Evolutionary conservation across 2,888 invertebrate species (phyloP).

Genomic region (Ennomos fuscantarius): DNA sequence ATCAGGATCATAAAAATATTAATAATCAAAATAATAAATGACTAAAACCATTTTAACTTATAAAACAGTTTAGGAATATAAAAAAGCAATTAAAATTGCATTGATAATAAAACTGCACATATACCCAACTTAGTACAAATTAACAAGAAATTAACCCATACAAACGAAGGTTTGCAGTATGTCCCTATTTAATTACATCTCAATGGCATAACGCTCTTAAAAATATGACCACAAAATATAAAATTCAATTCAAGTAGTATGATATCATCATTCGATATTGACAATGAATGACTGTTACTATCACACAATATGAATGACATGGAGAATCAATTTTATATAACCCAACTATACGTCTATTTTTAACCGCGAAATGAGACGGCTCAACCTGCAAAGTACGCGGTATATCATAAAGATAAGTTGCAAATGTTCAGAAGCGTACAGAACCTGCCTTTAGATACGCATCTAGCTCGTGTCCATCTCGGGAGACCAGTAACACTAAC

Average conservation of each 20-base stretch:
- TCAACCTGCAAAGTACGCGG: constrained; percentile 29
- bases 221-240: no score
- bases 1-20: background rate
- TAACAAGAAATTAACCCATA: no score
- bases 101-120: background rate
- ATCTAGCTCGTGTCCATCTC: constrained; percentile 25
- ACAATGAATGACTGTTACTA: no score
- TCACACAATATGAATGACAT: constrained; percentile 3
- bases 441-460: constrained; percentile 20
- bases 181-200: no score
- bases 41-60: constrained; percentile 7
- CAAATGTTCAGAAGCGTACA: constrained; percentile 4
- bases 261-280: no score
- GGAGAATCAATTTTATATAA: background rate
- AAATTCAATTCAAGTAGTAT: no score
- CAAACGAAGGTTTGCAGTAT: no score
- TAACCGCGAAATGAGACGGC: constrained; percentile 10
- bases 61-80: constrained; percentile 16
- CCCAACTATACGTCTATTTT: no score
- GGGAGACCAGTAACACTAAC: constrained; percentile 15
- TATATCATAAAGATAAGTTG: constrained; percentile 13
- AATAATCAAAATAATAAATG: background rate
- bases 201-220: no score
- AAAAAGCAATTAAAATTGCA: constrained; percentile 11
- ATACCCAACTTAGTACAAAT: no score